Evolutionary conservation across 1,140 invertebrate genomes (phyloP).

Genomic region (Gryllus bimaculatus): DNA sequence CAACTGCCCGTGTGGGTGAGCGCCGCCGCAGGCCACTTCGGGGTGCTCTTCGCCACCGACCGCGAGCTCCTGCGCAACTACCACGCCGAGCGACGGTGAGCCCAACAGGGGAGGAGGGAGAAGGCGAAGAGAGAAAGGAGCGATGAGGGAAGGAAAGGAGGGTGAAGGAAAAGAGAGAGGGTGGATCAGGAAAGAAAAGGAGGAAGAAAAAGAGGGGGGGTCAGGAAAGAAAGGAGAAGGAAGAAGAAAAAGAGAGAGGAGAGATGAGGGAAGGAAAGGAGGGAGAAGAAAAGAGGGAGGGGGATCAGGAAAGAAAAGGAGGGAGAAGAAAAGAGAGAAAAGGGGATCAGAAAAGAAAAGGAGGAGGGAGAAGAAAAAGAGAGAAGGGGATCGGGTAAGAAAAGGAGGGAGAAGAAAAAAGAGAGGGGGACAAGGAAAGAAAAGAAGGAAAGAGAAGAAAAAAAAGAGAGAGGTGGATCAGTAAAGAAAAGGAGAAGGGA

Average conservation of each 20-base stretch:
- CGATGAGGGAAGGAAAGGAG: not conserved
- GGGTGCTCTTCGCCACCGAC: slow-evolving; percentile 70
- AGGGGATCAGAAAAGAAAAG: not conserved
- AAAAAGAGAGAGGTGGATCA: too few species aligned
- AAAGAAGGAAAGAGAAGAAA: too few species aligned
- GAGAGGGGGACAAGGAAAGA: too few species aligned
- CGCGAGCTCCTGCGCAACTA: slow-evolving; percentile 70
- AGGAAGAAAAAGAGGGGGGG: not conserved
- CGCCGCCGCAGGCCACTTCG: slow-evolving; percentile 59
- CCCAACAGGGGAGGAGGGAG: not conserved
- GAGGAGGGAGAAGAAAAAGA: not conserved
- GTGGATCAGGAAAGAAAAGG: not conserved
- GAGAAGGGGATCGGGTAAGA: not conserved
- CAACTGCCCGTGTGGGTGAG: slow-evolving; percentile 72
- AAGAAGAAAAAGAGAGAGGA: not conserved
- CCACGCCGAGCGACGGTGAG: slow-evolving; percentile 64
- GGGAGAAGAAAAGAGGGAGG: too few species aligned
- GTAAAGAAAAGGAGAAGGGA: too few species aligned
- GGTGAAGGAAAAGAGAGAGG: not conserved
- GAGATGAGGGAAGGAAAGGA: too few species aligned
- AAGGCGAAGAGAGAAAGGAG: not conserved
- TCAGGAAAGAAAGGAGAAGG: not conserved
- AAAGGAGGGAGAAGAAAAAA: not conserved
- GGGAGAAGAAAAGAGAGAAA: not conserved
- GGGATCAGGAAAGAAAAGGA: not conserved